Conservation (phyloP, 2,113 vertebrate genomes). For the Zosterops hypoxanthus region DNA sequence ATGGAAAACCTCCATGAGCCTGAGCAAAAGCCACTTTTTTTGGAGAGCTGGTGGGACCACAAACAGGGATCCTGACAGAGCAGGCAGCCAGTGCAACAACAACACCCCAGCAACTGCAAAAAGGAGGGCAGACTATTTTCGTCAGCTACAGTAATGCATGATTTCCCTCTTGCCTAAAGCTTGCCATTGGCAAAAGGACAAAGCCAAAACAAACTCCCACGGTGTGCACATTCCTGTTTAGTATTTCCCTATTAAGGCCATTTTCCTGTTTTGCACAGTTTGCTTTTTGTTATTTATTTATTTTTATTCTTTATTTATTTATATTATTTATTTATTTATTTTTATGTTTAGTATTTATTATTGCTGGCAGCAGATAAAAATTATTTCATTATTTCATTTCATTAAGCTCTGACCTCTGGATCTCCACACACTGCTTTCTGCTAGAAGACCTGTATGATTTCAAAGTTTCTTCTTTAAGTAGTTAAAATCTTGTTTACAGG, state of each 20-base stretch:
- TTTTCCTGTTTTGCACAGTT: background rate
- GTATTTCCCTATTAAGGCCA: background rate
- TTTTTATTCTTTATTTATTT: no score
- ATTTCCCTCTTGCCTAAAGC: background rate
- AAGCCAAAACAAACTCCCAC: background rate
- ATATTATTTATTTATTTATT: no score
- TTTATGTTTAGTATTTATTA: background rate
- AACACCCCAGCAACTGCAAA: background rate
- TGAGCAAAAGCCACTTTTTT: background rate
- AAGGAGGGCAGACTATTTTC: background rate
- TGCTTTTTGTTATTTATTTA: background rate
- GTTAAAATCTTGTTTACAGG: background rate
- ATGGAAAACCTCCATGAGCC: background rate
- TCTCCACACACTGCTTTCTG: background rate
- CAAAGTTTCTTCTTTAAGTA: background rate
- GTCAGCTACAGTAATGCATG: background rate
- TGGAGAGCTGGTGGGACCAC: background rate
- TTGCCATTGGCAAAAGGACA: constrained; percentile 23
- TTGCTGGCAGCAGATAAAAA: background rate
- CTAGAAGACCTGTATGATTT: background rate
- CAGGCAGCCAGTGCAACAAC: background rate
- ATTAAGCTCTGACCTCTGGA: background rate
- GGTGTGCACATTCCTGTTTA: background rate
- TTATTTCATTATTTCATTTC: background rate
- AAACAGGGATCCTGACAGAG: background rate